Evolutionary conservation across 2,888 invertebrate species (phyloP), one percentile per base, ranked within the genome.

Genomic region (Drosophila neonasuta): DNA sequence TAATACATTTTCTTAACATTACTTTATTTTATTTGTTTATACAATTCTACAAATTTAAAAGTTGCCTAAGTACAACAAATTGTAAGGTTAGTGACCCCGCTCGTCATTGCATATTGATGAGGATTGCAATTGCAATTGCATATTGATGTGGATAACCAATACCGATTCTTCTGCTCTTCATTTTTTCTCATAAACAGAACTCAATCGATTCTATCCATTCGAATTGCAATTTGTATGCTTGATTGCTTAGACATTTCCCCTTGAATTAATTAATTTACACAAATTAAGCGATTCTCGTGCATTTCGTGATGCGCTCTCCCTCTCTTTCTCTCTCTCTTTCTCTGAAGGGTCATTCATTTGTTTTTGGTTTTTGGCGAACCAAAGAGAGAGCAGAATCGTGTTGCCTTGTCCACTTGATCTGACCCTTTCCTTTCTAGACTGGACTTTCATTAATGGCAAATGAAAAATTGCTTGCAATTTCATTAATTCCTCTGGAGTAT

Each of bases 391-490:
- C 63, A 74, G 13, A 39, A 41, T 41, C 39, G 39, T 41, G 39
- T 15, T 41, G 15, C 15, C 15, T 15, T 8, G 24, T 24, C 39
- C 39, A 68, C 52, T 64, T 66, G 71, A 64, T 62, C 55, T 52
- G 49, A 46, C 24, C 46, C 60, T 29, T 42, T 55, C 30, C 57
- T 29, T 24, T 24, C 24, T 24, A 24, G 17, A 45, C 51, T 48
- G 42, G 44, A 32, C 52, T 39, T 24, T 42, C 72, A 73, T 77
- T 80, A 81, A 79, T 79, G 82, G 74, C 79, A 82, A 80, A 79
- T 81, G n/a, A 82, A 79, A 79, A 85, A 85, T 80, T 82, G 77
- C 83, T 79, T 68, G 83, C 74, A 79, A 85, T 85, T 82, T 74
- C 74, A 77, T 74, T 70, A 85, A 80, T 80, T 77, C 72, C 77